phyloP scores from a whole-genome alignment of 2,888 invertebrate genomes.

The Thymelicus lineola region DNA sequence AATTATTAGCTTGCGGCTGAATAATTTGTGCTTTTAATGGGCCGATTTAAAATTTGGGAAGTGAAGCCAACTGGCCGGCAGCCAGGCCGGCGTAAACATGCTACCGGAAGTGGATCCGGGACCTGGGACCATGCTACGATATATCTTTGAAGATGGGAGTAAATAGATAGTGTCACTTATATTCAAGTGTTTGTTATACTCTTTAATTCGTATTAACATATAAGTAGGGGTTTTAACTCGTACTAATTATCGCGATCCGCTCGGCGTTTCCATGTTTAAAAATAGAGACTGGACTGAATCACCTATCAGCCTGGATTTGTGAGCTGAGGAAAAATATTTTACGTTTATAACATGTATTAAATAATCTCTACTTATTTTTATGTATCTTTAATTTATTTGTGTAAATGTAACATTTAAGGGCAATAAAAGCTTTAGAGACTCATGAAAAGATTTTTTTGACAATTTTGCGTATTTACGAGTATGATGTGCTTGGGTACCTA shows the following conservation, averaged over 20 bases:
- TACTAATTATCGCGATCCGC: constrained; percentile 13
- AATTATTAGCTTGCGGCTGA: constrained; percentile 57
- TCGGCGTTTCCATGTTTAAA: constrained; percentile 15
- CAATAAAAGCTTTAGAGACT: not conserved
- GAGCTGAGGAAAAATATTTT: constrained; percentile 5
- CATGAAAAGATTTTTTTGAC: not conserved
- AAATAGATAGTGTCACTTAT: constrained; percentile 3
- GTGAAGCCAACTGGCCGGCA: constrained; percentile 70
- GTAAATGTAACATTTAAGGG: not conserved
- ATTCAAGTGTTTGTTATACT: not conserved
- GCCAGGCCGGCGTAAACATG: constrained; percentile 64
- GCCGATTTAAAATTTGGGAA: constrained; percentile 53
- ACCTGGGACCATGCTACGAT: constrained; percentile 29
- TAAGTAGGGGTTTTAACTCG: not conserved
- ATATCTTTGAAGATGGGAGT: not conserved
- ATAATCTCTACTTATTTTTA: not conserved
- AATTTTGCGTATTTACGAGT: too few relatives aligned
- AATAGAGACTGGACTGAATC: constrained; percentile 23
- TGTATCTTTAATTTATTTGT: not conserved
- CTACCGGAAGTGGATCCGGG: constrained; percentile 68
- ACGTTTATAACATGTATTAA: not conserved
- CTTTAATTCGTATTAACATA: not conserved
- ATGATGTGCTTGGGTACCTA: too few relatives aligned
- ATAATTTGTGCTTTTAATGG: constrained; percentile 68
- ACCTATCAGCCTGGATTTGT: constrained; percentile 14